Evolutionary conservation across 1,140 invertebrate species (phyloP).

Genomic region (Musca domestica): DNA sequence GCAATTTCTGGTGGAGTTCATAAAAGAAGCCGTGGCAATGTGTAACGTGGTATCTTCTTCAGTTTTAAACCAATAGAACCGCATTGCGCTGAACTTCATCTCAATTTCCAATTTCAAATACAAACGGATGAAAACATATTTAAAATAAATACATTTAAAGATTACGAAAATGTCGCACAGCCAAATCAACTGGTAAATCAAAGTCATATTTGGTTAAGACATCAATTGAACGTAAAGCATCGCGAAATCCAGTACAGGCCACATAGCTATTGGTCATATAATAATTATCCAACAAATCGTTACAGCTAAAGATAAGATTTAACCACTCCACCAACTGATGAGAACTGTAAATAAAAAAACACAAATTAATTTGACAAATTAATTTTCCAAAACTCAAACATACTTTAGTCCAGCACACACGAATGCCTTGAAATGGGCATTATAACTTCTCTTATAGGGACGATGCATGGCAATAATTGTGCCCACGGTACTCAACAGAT

Average conservation of each 20-base stretch:
- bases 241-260: conserved; percentile 94
- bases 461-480: conserved; percentile 89
- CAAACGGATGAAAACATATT: no score
- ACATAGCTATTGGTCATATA: conserved; percentile 96
- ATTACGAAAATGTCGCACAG: conserved; percentile 93
- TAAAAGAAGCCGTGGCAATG: no score
- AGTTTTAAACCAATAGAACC: no score
- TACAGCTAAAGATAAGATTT: conserved; percentile 86
- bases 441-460: conserved; percentile 88
- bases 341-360: conserved; percentile 61
- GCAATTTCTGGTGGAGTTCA: no score
- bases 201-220: conserved; percentile 83
- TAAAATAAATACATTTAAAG: conserved; percentile 58
- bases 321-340: conserved; percentile 92
- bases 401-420: conserved; percentile 94
- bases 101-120: no score
- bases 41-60: no score
- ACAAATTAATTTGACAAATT: conserved; percentile 11
- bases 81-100: no score
- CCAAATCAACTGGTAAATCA: conserved; percentile 91
- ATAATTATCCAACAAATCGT: conserved; percentile 82
- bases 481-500: conserved; percentile 86
- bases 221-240: conserved; percentile 87
- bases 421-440: conserved; percentile 98
- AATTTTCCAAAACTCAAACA: conserved; percentile 59